Base-by-base conservation (phyloP, 1,140 invertebrate genomes). In the Wasmannia auropunctata region DNA sequence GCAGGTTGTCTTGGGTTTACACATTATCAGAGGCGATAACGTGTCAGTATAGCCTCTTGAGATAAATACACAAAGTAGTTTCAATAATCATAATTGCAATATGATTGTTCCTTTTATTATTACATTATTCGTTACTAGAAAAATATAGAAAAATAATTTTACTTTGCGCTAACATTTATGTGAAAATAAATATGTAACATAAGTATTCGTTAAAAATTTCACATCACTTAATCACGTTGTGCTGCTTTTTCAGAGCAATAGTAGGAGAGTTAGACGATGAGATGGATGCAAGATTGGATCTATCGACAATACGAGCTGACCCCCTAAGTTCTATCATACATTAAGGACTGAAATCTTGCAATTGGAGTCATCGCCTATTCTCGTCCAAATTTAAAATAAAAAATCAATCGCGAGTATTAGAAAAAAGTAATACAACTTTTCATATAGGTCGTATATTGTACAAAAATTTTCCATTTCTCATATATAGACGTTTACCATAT, bases 11-110 rank as follows among this genome's bases (percentile, higher is more conserved):
- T 96, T 99, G 31, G 99, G 99, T 37, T 96, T 99, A 25, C 99
- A 99, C 93, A 99, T 99, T 58, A 99, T 99, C 83, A 96, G 99
- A 92, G 99, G 99, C 76, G 99, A 99, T 94, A 99, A 99, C 96
- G 98, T 99, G 96, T 98, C 96, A 96, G 93, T 94, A 92, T 80
- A 86, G 62, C 62, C 19, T 85, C 58, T n/a, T 6, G 10, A 80
- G 22, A 51, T 51, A 51, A 43, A 67, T n/a, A 86, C 14, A 86
- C 67, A 60, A 19, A 43, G 6, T 70, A 80, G 31, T 19, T 70
- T 72, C 10, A 63, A 51, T 72, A 62, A 54, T 72, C 1, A 1
- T 83, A 8, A n/a, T 43, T 56, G 28, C 40, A 75, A 75, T 40
- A 60, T 49, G 34, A 51, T 86, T 28, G 14, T 51, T 62, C 28